These are phyloP conservation scores for Apis florea DNA, from an alignment of 1,140 invertebrate genomes.

Conservation along the genomic window DNA sequence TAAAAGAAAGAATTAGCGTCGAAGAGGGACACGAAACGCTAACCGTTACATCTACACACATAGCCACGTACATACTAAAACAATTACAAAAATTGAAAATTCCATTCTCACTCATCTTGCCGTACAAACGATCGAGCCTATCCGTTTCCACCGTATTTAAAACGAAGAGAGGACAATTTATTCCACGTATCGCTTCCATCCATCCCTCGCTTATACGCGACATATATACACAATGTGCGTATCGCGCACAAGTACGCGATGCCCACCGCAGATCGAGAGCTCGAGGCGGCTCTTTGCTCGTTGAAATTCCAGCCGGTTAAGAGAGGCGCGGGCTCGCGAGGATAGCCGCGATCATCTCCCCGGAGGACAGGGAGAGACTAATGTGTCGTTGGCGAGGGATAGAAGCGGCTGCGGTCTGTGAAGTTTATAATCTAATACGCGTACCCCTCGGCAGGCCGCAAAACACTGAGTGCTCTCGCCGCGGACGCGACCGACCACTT, in stretches of 20 bases:
- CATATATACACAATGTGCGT: neutral
- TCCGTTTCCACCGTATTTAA: no score
- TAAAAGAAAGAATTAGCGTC: no score
- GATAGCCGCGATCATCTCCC: constrained; percentile 57
- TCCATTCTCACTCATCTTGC: no score
- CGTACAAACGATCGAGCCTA: no score
- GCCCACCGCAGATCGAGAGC: constrained; percentile 4
- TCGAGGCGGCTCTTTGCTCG: constrained; percentile 28
- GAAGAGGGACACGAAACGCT: no score
- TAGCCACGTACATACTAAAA: no score
- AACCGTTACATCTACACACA: no score
- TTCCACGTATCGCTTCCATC: constrained; percentile 1
- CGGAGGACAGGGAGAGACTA: constrained; percentile 67
- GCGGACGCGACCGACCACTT: constrained; percentile 73
- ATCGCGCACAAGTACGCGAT: neutral
- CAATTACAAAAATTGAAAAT: no score
- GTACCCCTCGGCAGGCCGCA: constrained; percentile 65
- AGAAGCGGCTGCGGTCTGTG: constrained; percentile 72
- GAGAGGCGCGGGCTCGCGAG: constrained; percentile 34
- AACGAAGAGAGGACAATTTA: neutral
- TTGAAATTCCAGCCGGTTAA: constrained; percentile 64
- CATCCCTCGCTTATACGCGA: neutral
- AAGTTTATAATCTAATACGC: constrained; percentile 80
- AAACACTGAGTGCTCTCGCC: constrained; percentile 77
- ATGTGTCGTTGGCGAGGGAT: constrained; percentile 70